Evolutionary conservation across 2,888 invertebrate genomes (phyloP), one percentile per base, ranked within the genome.

Genomic region (Gastracanthus pulcherrimus): DNA sequence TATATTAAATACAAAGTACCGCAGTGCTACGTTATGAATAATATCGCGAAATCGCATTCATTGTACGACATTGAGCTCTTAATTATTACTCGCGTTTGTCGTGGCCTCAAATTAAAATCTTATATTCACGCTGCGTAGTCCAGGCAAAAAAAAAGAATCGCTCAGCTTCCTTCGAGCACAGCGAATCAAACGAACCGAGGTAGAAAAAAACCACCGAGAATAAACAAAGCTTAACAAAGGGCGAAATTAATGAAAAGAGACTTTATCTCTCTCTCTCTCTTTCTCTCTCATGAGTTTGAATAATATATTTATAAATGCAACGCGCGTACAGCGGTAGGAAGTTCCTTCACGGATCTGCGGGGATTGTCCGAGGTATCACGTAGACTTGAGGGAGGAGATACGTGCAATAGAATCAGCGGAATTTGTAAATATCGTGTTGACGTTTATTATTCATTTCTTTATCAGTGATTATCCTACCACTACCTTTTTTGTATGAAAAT

Each of bases 141-240:
- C 13, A 29, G 29, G 13, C 4, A 58, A 58, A 26, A 29, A 11
- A 26, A 13, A 51, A 7, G 26, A 58, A 58, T 58, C 5, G 4
- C 0, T 26, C 16, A 16, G 31, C 34, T 60, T 29, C 60, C 29
- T 60, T 31, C 31, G 34, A 13, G 60, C 5, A 4, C 5, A 38
- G n/a, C 36, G 36, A 64, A 13, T n/a, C 13, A 13, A 36, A 31
- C 9, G 23, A 45, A 16, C n/a, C 16, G 7, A 67, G 41, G 64
- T 34, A 51, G 29, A 11, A n/a, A 62, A 31, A 51, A 66, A 45
- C n/a, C 6, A 13, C 23, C 23, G 9, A 34, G 69, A 45, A 58
- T 58, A 76, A 67, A 76, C 67, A 45, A 76, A 67, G 76, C 58
- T 76, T 31, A 76, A 76, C 67, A 76, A 76, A 76, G 58, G 55